Base-by-base conservation (phyloP, 2,113 vertebrate genomes). In the Electrona antarctica region DNA sequence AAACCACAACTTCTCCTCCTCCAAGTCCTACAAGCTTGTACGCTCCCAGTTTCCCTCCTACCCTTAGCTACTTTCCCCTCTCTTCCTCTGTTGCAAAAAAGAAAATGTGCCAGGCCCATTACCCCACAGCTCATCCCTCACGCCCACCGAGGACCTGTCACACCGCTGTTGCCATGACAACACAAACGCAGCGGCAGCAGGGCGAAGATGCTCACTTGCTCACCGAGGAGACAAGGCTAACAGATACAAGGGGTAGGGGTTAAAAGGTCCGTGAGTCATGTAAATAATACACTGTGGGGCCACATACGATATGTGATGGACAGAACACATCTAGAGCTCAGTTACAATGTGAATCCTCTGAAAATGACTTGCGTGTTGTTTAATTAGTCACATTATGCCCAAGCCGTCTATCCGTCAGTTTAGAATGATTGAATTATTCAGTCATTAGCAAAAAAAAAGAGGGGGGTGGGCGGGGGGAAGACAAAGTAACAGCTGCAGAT, bases 111-210 rank as follows among this genome's bases (percentile, higher is more conserved):
- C 21, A 69, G 58, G 33, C 87, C 89, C 90, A 90, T 91, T 91
- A 91, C 85, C 89, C 88, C 88, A 82, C 87, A 84, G 87, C 90
- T 91, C 90, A 90, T 92, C 88, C 83, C 85, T 91, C 90, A 92
- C 83, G 84, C 87, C 87, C 85, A 92, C 91, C 88, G 79, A 84
- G 83, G 89, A 90, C 86, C 90, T 86, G 86, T 91, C 91, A 91
- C 86, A 85, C 66, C 63, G 70, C 86, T 90, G 91, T 93, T 92
- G 86, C 92, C 91, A 90, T 92, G 90, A 88, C 90, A 71, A 91
- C 91, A 58, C 83, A 69, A 90, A 90, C 73, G 78, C 89, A 90
- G 86, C 87, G 75, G 84, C 80, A 83, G 88, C 76, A 83, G 87
- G 84, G 87, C 88, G 85, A 88, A 41, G 90, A 86, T 91, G 85